Evolutionary conservation across 2,888 invertebrate genomes (phyloP).

Genomic region (Cephus nigrinus): DNA sequence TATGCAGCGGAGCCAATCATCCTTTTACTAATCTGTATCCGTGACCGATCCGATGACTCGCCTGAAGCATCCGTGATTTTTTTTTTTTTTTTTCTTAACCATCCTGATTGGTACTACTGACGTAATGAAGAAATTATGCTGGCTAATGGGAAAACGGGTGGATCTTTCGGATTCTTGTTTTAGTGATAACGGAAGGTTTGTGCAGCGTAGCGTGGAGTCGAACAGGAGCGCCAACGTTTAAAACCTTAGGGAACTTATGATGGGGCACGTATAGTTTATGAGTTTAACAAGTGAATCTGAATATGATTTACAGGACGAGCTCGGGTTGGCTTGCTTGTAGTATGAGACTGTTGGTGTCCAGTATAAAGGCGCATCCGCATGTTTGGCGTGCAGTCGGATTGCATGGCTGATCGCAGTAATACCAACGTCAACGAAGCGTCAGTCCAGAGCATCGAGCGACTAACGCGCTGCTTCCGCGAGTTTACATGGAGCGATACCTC

Average conservation of each 20-base stretch:
- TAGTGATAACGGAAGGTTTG: slow-evolving; percentile 14
- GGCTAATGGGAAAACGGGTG: not conserved
- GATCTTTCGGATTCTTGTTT: not conserved
- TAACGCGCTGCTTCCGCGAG: slow-evolving; percentile 31
- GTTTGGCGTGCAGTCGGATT: slow-evolving; percentile 33
- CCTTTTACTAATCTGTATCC: not conserved
- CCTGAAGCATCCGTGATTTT: not conserved
- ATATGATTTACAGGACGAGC: slow-evolving; percentile 47
- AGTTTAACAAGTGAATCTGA: slow-evolving; percentile 48
- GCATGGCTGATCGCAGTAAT: slow-evolving; percentile 40
- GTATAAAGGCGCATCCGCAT: slow-evolving; percentile 24
- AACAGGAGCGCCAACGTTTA: not conserved
- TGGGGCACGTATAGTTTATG: slow-evolving; percentile 33
- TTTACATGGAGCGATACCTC: slow-evolving; percentile 3
- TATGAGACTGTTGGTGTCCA: slow-evolving; percentile 16
- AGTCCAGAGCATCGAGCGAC: not conserved
- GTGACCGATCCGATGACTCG: not conserved
- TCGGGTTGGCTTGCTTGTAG: slow-evolving; percentile 32
- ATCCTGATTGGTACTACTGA: not conserved
- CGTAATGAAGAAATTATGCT: not conserved
- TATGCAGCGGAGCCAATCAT: not conserved
- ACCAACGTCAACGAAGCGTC: slow-evolving; percentile 12
- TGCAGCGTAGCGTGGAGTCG: slow-evolving; percentile 23
- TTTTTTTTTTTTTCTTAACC: not conserved
- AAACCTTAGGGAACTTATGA: slow-evolving; percentile 20